Evolutionary conservation across 1,140 invertebrate genomes (phyloP).

Genomic region (Globodera rostochiensis): DNA sequence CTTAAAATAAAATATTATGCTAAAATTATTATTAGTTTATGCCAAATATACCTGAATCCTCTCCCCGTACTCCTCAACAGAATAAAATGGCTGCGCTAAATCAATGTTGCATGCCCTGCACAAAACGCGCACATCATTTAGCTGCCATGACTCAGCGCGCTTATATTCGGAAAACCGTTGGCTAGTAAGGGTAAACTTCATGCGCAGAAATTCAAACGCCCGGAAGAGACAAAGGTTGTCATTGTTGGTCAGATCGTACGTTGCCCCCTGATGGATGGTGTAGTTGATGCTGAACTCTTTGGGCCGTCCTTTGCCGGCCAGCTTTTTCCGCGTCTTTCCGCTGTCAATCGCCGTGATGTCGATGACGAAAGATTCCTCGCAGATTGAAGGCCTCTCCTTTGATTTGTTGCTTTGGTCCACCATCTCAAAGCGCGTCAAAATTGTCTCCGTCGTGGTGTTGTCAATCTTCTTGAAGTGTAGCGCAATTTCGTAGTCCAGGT

Average conservation of each 20-base stretch:
- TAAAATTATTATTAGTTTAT: neutral
- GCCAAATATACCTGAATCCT: neutral
- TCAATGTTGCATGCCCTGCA: neutral
- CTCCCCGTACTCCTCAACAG: neutral
- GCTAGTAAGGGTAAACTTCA: neutral
- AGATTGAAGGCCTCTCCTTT: no score
- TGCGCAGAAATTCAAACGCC: neutral
- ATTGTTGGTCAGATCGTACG: neutral
- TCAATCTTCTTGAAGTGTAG: no score
- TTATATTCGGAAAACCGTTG: neutral
- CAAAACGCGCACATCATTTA: neutral
- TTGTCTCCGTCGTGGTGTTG: no score
- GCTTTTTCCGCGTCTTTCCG: no score
- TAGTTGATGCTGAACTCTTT: no score
- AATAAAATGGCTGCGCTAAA: neutral
- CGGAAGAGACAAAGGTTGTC: neutral
- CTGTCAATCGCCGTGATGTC: no score
- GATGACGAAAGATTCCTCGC: no score
- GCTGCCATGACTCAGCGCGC: neutral
- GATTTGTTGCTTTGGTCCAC: no score
- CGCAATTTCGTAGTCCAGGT: no score
- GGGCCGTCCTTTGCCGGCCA: no score
- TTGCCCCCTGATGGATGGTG: no score
- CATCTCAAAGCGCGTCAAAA: no score
- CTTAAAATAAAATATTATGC: neutral